phyloP scores from a whole-genome alignment of 2,113 vertebrate genomes.

The Eublepharis macularius region DNA sequence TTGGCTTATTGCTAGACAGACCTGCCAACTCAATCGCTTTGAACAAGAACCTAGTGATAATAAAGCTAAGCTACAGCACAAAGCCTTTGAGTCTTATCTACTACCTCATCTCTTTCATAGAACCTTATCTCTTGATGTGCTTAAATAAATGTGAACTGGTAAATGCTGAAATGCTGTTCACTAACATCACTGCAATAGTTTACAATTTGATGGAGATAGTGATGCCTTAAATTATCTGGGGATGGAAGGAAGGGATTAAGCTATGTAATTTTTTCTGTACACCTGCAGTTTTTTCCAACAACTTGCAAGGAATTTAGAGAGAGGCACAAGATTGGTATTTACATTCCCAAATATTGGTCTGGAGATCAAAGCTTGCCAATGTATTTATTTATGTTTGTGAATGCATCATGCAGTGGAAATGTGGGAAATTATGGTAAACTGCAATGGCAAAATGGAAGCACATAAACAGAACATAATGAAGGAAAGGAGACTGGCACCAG shows the following conservation, averaged over 20 bases:
- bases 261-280: background rate
- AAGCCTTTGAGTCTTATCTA: constrained; percentile 18
- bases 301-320: background rate
- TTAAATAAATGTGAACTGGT: constrained; percentile 28
- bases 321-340: too few relatives aligned
- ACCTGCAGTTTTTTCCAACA: background rate
- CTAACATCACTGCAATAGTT: background rate
- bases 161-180: constrained; percentile 10
- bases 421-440: background rate
- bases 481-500: background rate
- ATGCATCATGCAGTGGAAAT: background rate
- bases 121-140: constrained; percentile 17
- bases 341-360: background rate
- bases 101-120: background rate
- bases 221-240: background rate
- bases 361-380: background rate
- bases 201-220: constrained; percentile 7
- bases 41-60: constrained; percentile 15
- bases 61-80: constrained; percentile 8
- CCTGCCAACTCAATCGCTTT: constrained; percentile 6
- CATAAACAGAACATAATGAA: background rate
- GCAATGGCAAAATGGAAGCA: background rate
- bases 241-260: background rate
- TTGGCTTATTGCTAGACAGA: background rate
- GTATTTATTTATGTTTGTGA: background rate